phyloP scores from a whole-genome alignment of 2,888 invertebrate genomes.

The Aphidoletes aphidimyza region DNA sequence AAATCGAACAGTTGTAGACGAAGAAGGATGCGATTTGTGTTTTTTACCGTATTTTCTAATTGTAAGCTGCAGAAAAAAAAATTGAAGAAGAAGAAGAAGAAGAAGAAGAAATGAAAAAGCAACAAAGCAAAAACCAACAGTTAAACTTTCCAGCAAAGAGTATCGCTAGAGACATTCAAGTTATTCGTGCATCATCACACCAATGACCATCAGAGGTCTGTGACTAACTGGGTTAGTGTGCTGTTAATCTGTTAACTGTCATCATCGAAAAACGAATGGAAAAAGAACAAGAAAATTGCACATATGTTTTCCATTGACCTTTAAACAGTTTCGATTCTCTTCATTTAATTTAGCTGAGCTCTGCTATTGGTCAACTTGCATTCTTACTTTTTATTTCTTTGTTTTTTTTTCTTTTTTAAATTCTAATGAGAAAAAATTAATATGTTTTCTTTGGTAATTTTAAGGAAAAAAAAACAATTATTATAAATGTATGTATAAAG shows the following conservation, averaged over 20 bases:
- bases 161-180: background rate
- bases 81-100: too few relatives aligned
- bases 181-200: background rate
- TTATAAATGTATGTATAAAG: constrained; percentile 53
- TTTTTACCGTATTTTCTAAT: constrained; percentile 3
- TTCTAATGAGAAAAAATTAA: background rate
- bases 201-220: background rate
- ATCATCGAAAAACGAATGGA: background rate
- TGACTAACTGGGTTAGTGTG: background rate
- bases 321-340: background rate
- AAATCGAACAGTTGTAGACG: too few relatives aligned
- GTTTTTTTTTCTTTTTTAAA: constrained; percentile 3
- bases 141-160: background rate
- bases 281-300: background rate
- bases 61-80: too few relatives aligned
- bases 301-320: constrained; percentile 4
- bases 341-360: background rate
- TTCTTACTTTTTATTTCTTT: constrained; percentile 29
- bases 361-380: constrained; percentile 20
- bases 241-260: background rate
- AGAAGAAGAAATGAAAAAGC: too few relatives aligned
- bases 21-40: constrained; percentile 10
- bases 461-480: constrained; percentile 1
- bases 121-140: too few relatives aligned
- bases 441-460: constrained; percentile 5